Percentiles rank a stretch among this genome's conserved stretches.
Conservation (phyloP, 2,797 vertebrate genomes). For the Anabacerthia variegaticeps region DNA sequence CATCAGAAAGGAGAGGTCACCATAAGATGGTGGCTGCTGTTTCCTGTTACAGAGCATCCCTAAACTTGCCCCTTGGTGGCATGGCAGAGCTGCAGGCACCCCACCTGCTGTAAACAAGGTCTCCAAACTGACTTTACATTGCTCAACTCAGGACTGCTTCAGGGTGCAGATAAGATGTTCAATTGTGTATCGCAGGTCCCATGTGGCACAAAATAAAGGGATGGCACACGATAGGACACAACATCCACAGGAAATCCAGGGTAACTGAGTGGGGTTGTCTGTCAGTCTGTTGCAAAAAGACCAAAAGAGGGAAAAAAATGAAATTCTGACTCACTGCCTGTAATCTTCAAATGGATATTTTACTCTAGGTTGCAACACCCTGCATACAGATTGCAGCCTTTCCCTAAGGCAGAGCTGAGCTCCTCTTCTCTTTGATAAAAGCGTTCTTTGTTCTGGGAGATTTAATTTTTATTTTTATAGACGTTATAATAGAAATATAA, state of each 20-base stretch:
- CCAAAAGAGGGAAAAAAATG: background rate
- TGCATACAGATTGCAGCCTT: background rate
- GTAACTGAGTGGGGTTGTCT: background rate
- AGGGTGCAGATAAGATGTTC: background rate
- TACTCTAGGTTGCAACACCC: background rate
- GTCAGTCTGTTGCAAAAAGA: background rate
- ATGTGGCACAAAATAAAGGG: background rate
- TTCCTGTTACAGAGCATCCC: background rate
- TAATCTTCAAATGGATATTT: background rate
- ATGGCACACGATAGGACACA: background rate
- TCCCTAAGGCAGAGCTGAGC: background rate
- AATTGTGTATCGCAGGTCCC: accelerated
- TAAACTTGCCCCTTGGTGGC: background rate
- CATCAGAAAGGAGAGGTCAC: background rate
- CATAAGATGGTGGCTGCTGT: background rate
- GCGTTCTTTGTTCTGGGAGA: background rate
- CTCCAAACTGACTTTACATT: background rate
- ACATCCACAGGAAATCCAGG: background rate
- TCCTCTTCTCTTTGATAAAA: background rate
- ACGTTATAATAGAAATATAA: background rate
- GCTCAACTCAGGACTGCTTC: background rate
- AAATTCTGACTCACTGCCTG: background rate
- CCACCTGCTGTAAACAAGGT: accelerated
- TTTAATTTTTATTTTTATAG: background rate
- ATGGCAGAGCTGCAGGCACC: background rate